phyloP scores from a whole-genome alignment of 2,888 invertebrate genomes.

The Nymphalis c-album region DNA sequence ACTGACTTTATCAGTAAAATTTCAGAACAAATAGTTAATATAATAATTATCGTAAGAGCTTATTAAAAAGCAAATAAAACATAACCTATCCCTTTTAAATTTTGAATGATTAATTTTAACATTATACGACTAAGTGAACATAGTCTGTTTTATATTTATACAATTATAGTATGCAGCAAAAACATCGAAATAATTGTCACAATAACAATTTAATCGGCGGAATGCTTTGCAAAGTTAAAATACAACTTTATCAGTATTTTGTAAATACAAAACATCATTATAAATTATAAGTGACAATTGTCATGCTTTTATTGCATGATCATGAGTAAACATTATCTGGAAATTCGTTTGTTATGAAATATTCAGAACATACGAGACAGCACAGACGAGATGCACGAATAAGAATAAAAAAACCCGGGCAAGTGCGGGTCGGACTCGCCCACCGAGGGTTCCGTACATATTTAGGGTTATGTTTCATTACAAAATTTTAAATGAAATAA shows the following conservation, averaged over 20 bases:
- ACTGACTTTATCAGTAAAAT: too few relatives aligned
- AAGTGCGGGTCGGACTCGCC: too few relatives aligned
- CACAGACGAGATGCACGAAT: not conserved
- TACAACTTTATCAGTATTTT: constrained; percentile 14
- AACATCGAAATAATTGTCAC: not conserved
- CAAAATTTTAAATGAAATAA: too few relatives aligned
- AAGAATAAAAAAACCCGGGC: too few relatives aligned
- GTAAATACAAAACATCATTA: constrained; percentile 13
- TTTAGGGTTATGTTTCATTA: too few relatives aligned
- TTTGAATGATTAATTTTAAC: too few relatives aligned
- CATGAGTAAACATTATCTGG: constrained; percentile 7
- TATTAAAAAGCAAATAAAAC: too few relatives aligned
- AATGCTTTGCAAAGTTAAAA: constrained; percentile 7
- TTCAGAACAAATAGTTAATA: too few relatives aligned
- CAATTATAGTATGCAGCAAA: not conserved
- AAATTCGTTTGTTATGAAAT: constrained; percentile 1
- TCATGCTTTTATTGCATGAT: constrained; percentile 19
- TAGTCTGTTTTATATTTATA: not conserved
- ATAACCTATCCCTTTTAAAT: too few relatives aligned
- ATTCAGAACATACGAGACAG: not conserved
- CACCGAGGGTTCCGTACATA: too few relatives aligned
- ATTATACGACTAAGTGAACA: too few relatives aligned
- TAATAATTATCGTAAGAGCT: too few relatives aligned
- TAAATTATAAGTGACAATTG: constrained; percentile 3
- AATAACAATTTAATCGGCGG: constrained; percentile 6